A percentile compares a stretch with the other conserved stretches of the same genome.
phyloP scores from a whole-genome alignment of 2,888 invertebrate species.

The Zaprionus obscuricornis region DNA sequence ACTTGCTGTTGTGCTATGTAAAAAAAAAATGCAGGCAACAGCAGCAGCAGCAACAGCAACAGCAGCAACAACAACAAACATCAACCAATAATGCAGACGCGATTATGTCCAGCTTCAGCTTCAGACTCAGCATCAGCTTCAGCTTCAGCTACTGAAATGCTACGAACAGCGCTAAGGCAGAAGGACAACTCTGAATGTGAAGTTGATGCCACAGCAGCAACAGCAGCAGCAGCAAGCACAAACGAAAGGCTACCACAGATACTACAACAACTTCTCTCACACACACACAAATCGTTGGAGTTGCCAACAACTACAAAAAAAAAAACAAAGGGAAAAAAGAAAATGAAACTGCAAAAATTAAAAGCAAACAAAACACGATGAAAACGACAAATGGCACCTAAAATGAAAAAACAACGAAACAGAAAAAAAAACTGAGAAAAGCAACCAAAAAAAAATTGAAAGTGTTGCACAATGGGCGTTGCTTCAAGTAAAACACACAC shows the following conservation, averaged over 20 bases:
- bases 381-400: slow-evolving; percentile 60
- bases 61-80: slow-evolving; percentile 72
- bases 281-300: slow-evolving; percentile 48
- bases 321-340: slow-evolving; percentile 4
- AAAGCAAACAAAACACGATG: slow-evolving; percentile 73
- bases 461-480: slow-evolving; percentile 77
- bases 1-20: slow-evolving; percentile 35
- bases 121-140: too few species aligned
- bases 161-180: slow-evolving; percentile 24
- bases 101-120: slow-evolving; percentile 79
- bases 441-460: slow-evolving; percentile 54
- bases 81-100: slow-evolving; percentile 83
- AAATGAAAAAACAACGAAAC: slow-evolving; percentile 9
- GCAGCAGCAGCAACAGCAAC: neutral
- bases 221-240: slow-evolving; percentile 16
- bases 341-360: slow-evolving; percentile 62
- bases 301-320: too few species aligned
- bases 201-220: slow-evolving; percentile 61
- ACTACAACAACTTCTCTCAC: slow-evolving; percentile 29
- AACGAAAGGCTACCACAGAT: slow-evolving; percentile 21
- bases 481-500: slow-evolving; percentile 57
- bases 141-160: slow-evolving; percentile 14
- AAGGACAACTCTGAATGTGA: slow-evolving; percentile 69
- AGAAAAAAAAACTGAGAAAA: slow-evolving; percentile 17
- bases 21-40: slow-evolving; percentile 38